Evolutionary conservation across 2,888 invertebrate species (phyloP).

Genomic region (Ommatoiulus sabulosus): DNA sequence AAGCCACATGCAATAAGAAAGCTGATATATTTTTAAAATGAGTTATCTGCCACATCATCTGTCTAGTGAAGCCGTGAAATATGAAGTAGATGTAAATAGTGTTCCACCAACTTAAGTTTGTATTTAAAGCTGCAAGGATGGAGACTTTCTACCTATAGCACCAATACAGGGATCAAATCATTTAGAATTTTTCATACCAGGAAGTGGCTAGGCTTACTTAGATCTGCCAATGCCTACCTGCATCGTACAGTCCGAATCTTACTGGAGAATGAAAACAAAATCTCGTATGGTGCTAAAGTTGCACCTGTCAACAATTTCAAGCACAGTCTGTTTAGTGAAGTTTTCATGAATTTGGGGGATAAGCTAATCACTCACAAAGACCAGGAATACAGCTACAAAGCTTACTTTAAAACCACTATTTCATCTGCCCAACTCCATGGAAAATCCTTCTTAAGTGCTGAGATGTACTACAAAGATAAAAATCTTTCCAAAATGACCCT

Average conservation of each 20-base stretch:
- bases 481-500: neutral
- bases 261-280: neutral
- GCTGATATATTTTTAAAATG: neutral
- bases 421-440: neutral
- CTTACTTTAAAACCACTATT: constrained; percentile 8
- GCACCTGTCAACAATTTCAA: neutral
- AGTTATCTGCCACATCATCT: constrained; percentile 9
- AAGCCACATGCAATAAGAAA: neutral
- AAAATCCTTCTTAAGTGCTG: neutral
- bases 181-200: neutral
- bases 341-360: neutral
- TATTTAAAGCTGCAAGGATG: neutral
- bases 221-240: neutral
- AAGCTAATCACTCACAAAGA: neutral
- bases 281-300: neutral
- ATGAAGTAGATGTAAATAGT: neutral
- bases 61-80: neutral
- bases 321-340: neutral
- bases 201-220: neutral
- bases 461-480: constrained; percentile 25
- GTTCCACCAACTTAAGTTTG: neutral
- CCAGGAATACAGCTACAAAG: neutral
- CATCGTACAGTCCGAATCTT: neutral
- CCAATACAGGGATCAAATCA: neutral
- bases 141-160: neutral